Evolutionary conservation across 1,140 invertebrate species (phyloP), one percentile per base, ranked within the genome.

Genomic region (Papilio xuthus): DNA sequence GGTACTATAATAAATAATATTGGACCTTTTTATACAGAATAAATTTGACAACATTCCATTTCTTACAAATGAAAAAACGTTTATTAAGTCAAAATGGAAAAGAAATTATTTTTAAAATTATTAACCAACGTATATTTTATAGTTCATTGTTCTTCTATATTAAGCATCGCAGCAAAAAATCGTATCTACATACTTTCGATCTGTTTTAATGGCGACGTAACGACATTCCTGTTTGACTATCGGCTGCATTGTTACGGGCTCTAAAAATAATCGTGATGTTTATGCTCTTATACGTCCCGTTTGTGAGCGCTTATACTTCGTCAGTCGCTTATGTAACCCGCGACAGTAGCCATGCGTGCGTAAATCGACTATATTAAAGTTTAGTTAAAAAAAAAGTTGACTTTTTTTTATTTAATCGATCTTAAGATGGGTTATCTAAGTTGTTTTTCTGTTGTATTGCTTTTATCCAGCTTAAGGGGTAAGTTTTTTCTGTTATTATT

Each of bases 181-280:
- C 15, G 26, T 32, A 26, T 72, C 23, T 47, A 20, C 20, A 26
- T 72, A 44, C 42, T 84, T 84, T 83, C 80, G 67, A 79, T 84
- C 77, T 71, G 78, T 83, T 86, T 86, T 77, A 60, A 77, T 72
- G 26, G 67, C 37, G 80, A 79, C 79, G 84, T 84, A 81, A 84
- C 89, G 85, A 89, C 89, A 92, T 92, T 88, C 90, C 89, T 82
- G 84, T 81, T 79, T 74, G 81, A 76, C 78, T 67, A 83, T 79
- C 67, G 71, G 56, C 69, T 75, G 76, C 85, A 86, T 86, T 83
- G 76, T 84, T 83, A 85, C 80, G 28, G 77, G 78, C 83, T 89
- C 92, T 93, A 93, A 92, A 93, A 92, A 93, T 93, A 93, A 92
- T 86, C 87, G 83, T 93, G 91, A 92, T 93, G 92, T 90, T 92